These are phyloP conservation scores for Thrips palmi DNA, from an alignment of 1,140 invertebrate genomes.

Conservation along the genomic window DNA sequence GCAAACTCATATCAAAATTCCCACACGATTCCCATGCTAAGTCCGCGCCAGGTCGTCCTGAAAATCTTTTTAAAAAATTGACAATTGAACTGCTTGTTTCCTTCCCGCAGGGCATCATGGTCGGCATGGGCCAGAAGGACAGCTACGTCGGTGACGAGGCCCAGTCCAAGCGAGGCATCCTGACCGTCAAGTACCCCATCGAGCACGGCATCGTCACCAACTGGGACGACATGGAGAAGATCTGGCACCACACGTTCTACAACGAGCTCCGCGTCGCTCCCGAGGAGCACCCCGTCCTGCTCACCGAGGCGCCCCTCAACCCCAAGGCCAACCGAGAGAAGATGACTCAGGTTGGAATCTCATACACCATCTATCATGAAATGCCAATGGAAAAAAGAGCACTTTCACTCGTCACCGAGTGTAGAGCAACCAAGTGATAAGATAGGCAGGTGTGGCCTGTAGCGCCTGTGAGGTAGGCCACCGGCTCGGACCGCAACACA, in stretches of 20 bases:
- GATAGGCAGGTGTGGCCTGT: no score
- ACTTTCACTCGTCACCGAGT: no score
- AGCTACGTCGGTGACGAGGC: constrained; percentile 86
- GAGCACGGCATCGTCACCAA: constrained; percentile 91
- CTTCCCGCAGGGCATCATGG: constrained; percentile 56
- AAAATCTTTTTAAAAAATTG: no score
- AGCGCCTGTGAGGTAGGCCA: no score
- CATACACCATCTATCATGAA: no score
- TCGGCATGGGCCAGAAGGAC: constrained; percentile 89
- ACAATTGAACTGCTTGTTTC: no score
- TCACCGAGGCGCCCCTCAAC: constrained; percentile 85
- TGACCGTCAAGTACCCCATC: constrained; percentile 83
- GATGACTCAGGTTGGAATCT: constrained; percentile 47
- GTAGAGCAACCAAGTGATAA: no score
- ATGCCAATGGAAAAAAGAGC: no score
- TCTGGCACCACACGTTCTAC: constrained; percentile 93
- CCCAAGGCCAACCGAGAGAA: constrained; percentile 73
- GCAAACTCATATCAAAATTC: no score
- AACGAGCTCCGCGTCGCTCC: constrained; percentile 87
- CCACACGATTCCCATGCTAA: no score
- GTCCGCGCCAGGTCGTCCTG: no score
- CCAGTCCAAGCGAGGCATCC: constrained; percentile 78
- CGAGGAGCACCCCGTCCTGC: constrained; percentile 79
- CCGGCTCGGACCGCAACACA: no score
- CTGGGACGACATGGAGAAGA: constrained; percentile 97